Conservation (phyloP, 2,113 vertebrate genomes). For the Balaenoptera acutorostrata region DNA sequence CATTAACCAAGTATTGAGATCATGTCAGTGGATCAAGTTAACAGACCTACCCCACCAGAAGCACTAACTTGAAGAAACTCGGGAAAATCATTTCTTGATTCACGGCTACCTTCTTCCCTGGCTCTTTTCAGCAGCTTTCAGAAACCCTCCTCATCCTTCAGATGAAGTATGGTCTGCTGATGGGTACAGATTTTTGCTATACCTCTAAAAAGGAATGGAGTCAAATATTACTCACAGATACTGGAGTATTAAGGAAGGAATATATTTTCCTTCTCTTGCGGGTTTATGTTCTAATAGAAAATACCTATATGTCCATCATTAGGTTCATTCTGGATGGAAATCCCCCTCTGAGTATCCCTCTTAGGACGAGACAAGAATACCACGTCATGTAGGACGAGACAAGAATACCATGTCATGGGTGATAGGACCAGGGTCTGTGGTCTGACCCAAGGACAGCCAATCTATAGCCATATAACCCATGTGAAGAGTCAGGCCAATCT, state of each 20-base stretch:
- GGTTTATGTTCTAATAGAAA: neutral
- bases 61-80: neutral
- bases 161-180: too few species aligned
- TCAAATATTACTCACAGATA: accelerated
- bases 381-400: neutral
- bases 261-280: too few species aligned
- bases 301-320: neutral
- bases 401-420: accelerated
- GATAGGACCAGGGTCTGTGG: neutral
- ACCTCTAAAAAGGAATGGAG: neutral
- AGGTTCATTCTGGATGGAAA: neutral
- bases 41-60: neutral
- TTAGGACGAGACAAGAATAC: too few species aligned
- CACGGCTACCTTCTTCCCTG: neutral
- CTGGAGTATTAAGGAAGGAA: too few species aligned
- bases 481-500: neutral
- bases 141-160: neutral
- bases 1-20: neutral
- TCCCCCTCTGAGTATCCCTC: too few species aligned
- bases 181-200: too few species aligned
- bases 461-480: too few species aligned
- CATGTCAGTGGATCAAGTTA: too few species aligned
- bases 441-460: neutral
- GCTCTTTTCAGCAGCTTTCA: neutral
- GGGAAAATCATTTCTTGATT: neutral